phyloP scores from a whole-genome alignment of 1,140 invertebrate genomes.

The Liolophura sinensis region DNA sequence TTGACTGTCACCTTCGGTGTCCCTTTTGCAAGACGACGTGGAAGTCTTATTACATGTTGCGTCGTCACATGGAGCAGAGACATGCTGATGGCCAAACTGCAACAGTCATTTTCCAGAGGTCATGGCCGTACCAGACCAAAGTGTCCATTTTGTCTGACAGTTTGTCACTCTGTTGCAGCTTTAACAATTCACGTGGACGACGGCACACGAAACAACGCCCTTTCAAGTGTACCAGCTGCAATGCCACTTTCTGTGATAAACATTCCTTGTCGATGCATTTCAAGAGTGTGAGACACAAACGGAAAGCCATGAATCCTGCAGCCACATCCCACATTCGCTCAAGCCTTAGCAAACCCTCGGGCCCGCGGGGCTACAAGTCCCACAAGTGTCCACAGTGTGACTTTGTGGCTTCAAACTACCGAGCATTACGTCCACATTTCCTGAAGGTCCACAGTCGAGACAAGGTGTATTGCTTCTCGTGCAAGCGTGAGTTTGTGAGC shows the following conservation, averaged over 20 bases:
- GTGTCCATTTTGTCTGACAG: slow-evolving; percentile 35
- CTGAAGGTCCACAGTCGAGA: slow-evolving; percentile 31
- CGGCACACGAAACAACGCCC: slow-evolving; percentile 26
- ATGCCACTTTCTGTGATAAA: slow-evolving; percentile 25
- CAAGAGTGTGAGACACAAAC: slow-evolving; percentile 15
- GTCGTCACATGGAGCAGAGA: slow-evolving; percentile 67
- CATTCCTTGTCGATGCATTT: slow-evolving; percentile 20
- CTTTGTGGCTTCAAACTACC: slow-evolving; percentile 32
- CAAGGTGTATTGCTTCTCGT: not conserved
- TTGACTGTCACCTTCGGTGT: slow-evolving; percentile 65
- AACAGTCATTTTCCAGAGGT: slow-evolving; percentile 9
- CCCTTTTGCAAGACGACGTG: slow-evolving; percentile 63
- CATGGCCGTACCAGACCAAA: slow-evolving; percentile 38
- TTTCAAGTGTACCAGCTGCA: slow-evolving; percentile 30
- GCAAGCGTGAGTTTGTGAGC: not conserved
- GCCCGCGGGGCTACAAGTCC: slow-evolving; percentile 13
- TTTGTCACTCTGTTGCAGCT: slow-evolving; percentile 21
- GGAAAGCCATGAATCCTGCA: not conserved
- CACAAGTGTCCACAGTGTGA: slow-evolving; percentile 49
- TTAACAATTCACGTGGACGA: slow-evolving; percentile 31
- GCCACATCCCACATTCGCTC: too few relatives aligned
- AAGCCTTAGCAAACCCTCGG: not conserved
- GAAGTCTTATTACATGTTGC: slow-evolving; percentile 60
- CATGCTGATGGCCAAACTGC: slow-evolving; percentile 61
- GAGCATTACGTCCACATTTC: slow-evolving; percentile 44